Percentiles rank a stretch among this genome's conserved stretches.
Evolutionary conservation across 2,113 vertebrate species (phyloP).

Genomic region (Sebastes fasciatus): DNA sequence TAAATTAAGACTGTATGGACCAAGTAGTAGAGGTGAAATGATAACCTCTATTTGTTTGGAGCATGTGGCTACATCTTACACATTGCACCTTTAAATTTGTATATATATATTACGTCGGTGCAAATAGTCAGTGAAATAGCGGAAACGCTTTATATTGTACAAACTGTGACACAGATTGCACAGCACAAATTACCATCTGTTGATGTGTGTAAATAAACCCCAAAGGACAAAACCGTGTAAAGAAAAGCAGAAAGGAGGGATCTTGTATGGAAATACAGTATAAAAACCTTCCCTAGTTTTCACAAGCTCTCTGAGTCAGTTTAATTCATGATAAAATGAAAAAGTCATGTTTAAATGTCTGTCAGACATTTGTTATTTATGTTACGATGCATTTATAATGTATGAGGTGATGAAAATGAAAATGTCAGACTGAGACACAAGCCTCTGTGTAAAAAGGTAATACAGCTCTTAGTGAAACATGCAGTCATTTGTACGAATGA

Average conservation of each 20-base stretch:
- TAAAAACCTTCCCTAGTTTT: conserved; percentile 10
- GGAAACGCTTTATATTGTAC: background rate
- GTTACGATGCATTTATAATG: conserved; percentile 76
- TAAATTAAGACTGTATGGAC: background rate
- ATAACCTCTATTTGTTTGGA: too few species aligned
- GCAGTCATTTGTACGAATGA: conserved; percentile 31
- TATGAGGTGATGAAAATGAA: conserved; percentile 76
- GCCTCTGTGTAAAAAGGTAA: conserved; percentile 43
- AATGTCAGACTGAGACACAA: conserved; percentile 72
- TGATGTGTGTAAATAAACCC: conserved; percentile 11
- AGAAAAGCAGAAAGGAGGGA: background rate
- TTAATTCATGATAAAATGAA: conserved; percentile 54
- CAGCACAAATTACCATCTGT: conserved; percentile 27
- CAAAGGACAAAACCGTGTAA: conserved; percentile 8
- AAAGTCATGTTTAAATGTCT: conserved; percentile 70
- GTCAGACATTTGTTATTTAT: conserved; percentile 75
- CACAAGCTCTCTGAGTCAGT: conserved; percentile 13
- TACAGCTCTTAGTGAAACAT: conserved; percentile 47
- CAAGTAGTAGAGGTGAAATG: background rate
- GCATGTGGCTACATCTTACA: background rate
- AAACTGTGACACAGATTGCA: conserved; percentile 24
- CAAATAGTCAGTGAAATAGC: background rate
- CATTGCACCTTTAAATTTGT: too few species aligned
- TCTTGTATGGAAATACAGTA: background rate
- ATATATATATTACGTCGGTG: background rate